Evolutionary conservation across 2,888 invertebrate species (phyloP).

Genomic region (Conus canariensis): DNA sequence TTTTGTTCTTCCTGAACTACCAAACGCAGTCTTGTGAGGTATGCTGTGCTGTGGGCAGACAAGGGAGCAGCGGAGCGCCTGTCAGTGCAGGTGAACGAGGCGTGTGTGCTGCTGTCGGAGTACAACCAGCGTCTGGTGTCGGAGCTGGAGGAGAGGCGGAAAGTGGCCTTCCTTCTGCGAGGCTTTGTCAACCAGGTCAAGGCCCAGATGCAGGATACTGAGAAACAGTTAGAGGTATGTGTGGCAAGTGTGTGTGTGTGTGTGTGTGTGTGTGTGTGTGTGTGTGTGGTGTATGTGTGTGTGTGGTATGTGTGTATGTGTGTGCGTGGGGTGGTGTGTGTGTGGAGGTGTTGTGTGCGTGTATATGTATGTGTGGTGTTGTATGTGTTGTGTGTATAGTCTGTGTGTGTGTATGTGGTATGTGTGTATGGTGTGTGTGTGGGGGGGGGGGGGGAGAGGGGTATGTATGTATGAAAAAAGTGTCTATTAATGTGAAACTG

Average conservation of each 20-base stretch:
- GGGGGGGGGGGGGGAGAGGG: too few species aligned
- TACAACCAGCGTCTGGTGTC: slow-evolving; percentile 92
- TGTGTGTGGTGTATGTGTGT: neutral
- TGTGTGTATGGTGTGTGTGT: too few species aligned
- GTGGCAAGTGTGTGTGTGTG: neutral
- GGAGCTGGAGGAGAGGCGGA: slow-evolving; percentile 94
- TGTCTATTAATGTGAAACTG: too few species aligned
- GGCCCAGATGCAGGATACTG: slow-evolving; percentile 91
- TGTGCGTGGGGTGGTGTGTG: neutral
- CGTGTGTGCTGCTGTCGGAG: slow-evolving; percentile 90
- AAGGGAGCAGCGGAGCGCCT: slow-evolving; percentile 82
- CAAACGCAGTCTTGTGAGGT: too few species aligned
- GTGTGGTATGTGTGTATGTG: too few species aligned
- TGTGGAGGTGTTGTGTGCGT: neutral
- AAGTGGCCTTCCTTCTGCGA: slow-evolving; percentile 90
- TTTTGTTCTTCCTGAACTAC: too few species aligned
- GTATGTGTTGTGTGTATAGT: too few species aligned
- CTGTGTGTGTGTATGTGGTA: too few species aligned
- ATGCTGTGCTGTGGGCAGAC: slow-evolving; percentile 59
- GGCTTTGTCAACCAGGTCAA: slow-evolving; percentile 91
- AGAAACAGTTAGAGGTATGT: slow-evolving; percentile 90
- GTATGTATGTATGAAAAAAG: too few species aligned
- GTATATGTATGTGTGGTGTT: neutral
- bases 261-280: neutral
- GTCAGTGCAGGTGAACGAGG: slow-evolving; percentile 91